Evolutionary conservation across 1,140 invertebrate genomes (phyloP).

Genomic region (Schlechtendalia chinensis): DNA sequence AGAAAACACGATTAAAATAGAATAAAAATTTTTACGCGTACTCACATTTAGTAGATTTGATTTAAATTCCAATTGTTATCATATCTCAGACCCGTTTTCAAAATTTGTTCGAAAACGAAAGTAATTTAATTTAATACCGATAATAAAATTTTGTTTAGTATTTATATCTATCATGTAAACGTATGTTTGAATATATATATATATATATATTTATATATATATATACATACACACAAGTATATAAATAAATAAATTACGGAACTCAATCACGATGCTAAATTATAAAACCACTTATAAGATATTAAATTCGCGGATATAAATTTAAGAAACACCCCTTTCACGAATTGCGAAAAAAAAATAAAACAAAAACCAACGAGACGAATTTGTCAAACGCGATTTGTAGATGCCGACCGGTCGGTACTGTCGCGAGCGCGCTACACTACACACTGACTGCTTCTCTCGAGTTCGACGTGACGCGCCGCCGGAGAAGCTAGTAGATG

Average conservation of each 20-base stretch:
- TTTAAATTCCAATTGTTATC: background rate
- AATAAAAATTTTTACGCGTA: background rate
- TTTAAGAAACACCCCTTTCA: too few relatives aligned
- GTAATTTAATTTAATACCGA: too few relatives aligned
- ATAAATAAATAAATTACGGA: too few relatives aligned
- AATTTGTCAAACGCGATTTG: constrained; percentile 7
- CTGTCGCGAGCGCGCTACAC: constrained; percentile 46
- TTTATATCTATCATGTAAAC: too few relatives aligned
- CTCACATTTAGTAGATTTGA: constrained; percentile 26
- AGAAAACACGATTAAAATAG: background rate
- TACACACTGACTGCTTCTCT: constrained; percentile 44
- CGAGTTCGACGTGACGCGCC: constrained; percentile 20
- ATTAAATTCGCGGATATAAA: background rate
- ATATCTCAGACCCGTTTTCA: background rate
- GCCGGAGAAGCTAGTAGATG: constrained; percentile 22
- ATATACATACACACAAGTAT: too few relatives aligned
- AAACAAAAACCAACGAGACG: background rate
- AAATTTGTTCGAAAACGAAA: background rate
- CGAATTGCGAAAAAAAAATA: background rate
- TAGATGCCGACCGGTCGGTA: constrained; percentile 20
- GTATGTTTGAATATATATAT: too few relatives aligned
- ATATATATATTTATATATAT: too few relatives aligned
- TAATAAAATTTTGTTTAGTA: background rate
- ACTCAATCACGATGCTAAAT: background rate
- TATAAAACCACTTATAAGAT: background rate